Percentiles rank a stretch among this genome's conserved stretches.
These are phyloP conservation scores for Pristiophorus japonicus DNA, from an alignment of 2,113 vertebrate species.

Conservation along the genomic window DNA sequence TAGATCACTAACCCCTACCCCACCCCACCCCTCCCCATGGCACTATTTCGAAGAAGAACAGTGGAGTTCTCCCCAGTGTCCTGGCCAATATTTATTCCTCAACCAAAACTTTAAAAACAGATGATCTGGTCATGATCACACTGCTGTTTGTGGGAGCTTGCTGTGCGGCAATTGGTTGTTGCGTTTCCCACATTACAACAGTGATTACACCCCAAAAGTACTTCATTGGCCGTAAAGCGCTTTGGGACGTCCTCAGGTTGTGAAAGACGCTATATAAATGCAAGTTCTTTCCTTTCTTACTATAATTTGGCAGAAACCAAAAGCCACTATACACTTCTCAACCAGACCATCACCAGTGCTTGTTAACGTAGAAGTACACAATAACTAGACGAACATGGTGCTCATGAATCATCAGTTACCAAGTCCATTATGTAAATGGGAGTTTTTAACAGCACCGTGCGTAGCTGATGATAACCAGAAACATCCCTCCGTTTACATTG, in stretches of 20 bases:
- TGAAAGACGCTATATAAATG: neutral
- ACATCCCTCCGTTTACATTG: neutral
- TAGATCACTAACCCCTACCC: neutral
- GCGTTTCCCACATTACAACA: neutral
- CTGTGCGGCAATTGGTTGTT: neutral
- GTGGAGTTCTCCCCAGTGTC: too few species aligned
- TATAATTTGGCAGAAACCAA: neutral
- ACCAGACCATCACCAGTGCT: too few species aligned
- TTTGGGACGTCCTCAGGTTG: neutral
- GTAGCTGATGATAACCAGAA: neutral
- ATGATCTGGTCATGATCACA: neutral
- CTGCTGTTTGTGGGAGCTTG: neutral
- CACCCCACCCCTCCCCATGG: neutral
- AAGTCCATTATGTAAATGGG: neutral
- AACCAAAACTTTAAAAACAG: neutral
- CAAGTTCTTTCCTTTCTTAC: neutral
- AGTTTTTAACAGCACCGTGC: too few species aligned
- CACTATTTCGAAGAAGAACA: neutral
- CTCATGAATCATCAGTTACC: neutral
- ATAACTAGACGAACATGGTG: neutral
- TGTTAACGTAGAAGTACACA: neutral
- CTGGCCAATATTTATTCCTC: neutral
- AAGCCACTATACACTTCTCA: neutral
- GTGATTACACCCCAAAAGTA: neutral
- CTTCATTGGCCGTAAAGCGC: neutral